These are phyloP conservation scores for Formicarius rufipectus DNA, from an alignment of 2,113 vertebrate genomes.

Conservation along the genomic window DNA sequence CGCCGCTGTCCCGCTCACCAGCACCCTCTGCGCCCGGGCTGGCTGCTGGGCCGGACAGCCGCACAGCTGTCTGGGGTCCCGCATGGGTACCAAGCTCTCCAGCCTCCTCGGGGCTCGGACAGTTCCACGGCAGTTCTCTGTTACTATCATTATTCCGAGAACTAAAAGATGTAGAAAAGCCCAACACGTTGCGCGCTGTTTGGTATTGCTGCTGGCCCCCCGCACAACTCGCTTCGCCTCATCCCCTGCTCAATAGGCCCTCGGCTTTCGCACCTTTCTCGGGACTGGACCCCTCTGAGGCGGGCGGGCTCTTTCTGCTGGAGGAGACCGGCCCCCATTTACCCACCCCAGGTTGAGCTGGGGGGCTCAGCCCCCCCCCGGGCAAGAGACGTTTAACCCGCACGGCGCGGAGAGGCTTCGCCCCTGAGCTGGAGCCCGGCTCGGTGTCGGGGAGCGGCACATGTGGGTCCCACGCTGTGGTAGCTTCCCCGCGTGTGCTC, in stretches of 20 bases:
- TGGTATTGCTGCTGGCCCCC: background rate
- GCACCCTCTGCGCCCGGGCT: background rate
- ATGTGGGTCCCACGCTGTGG: background rate
- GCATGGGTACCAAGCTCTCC: background rate
- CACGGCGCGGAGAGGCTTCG: background rate
- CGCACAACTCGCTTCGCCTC: background rate
- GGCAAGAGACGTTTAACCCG: background rate
- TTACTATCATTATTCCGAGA: background rate
- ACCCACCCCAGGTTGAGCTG: background rate
- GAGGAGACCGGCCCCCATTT: background rate
- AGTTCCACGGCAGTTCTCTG: background rate
- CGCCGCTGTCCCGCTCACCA: background rate
- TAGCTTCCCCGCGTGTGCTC: background rate
- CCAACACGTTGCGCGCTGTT: background rate
- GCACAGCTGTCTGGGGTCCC: background rate
- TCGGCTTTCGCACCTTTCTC: background rate
- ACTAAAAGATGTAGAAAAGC: background rate
- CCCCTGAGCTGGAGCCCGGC: background rate
- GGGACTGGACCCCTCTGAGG: background rate
- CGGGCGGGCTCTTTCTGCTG: background rate
- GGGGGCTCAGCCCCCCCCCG: background rate
- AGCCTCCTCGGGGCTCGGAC: background rate
- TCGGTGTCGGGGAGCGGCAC: background rate
- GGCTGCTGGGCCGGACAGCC: background rate
- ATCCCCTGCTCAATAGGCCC: fast-evolving